Percentiles rank a stretch among this genome's conserved stretches.
Evolutionary conservation across 1,140 invertebrate genomes (phyloP).

Genomic region (Scaptodrosophila lebanonensis): DNA sequence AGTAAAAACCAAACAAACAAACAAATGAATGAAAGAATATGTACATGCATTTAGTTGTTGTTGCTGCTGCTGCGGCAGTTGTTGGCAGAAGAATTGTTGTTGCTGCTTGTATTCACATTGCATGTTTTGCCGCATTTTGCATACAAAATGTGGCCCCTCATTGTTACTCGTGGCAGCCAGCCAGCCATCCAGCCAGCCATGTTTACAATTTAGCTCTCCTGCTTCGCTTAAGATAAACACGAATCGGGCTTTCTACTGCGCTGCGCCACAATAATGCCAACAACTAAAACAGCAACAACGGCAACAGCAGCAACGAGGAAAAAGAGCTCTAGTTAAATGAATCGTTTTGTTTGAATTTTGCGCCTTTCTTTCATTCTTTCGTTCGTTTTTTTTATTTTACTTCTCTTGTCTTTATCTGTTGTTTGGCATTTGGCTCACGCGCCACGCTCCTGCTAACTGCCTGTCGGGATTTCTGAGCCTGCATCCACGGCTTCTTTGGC

Average conservation of each 20-base stretch:
- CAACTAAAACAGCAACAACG: constrained; percentile 20
- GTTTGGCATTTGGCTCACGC: constrained; percentile 56
- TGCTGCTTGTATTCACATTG: constrained; percentile 29
- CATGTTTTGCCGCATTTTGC: constrained; percentile 55
- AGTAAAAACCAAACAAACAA: constrained; percentile 21
- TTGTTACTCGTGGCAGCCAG: too few relatives aligned
- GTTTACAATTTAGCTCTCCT: too few relatives aligned
- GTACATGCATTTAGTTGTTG: constrained; percentile 33
- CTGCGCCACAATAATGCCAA: constrained; percentile 31
- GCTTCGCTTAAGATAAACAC: neutral
- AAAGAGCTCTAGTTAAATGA: constrained; percentile 30
- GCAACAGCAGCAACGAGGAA: constrained; percentile 3
- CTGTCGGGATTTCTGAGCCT: constrained; percentile 10
- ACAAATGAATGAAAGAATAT: constrained; percentile 41
- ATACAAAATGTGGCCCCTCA: constrained; percentile 59
- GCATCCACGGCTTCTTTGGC: too few relatives aligned
- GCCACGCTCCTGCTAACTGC: constrained; percentile 17
- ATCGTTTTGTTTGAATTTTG: constrained; percentile 48
- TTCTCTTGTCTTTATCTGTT: neutral
- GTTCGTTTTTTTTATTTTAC: constrained; percentile 5
- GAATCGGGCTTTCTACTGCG: constrained; percentile 19
- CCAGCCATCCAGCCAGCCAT: too few relatives aligned
- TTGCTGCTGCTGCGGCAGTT: constrained; percentile 16
- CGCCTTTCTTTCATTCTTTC: constrained; percentile 23
- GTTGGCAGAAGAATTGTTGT: too few relatives aligned